Evolutionary conservation across 2,113 vertebrate species (phyloP).

Genomic region (Conger conger): DNA sequence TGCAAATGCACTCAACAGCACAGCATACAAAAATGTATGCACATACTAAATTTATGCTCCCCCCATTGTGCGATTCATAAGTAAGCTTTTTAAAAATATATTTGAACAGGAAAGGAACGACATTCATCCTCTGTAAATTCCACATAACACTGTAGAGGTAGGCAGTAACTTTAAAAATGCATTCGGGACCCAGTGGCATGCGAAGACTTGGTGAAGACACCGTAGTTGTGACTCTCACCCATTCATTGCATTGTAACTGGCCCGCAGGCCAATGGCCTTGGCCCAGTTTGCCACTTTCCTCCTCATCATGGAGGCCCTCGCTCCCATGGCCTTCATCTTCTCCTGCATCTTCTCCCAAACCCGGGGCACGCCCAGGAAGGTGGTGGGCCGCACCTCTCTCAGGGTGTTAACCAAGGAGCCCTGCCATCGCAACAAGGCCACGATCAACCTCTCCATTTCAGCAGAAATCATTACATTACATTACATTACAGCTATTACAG

Average conservation of each 20-base stretch:
- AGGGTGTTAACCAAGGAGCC: conserved; percentile 62
- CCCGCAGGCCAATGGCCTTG: conserved; percentile 65
- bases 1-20: background rate
- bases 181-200: too few species aligned
- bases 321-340: conserved; percentile 61
- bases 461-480: too few species aligned
- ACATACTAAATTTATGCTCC: too few species aligned
- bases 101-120: too few species aligned
- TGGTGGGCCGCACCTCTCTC: conserved; percentile 60
- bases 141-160: too few species aligned
- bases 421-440: conserved; percentile 41
- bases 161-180: too few species aligned
- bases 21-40: background rate
- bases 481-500: too few species aligned
- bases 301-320: conserved; percentile 57
- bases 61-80: too few species aligned
- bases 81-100: too few species aligned
- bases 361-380: conserved; percentile 67
- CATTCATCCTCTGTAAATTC: too few species aligned
- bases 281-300: conserved; percentile 64
- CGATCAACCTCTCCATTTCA: background rate
- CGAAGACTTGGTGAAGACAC: background rate
- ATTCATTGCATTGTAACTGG: conserved; percentile 68
- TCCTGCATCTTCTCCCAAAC: conserved; percentile 80
- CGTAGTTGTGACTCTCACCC: conserved; percentile 54